Conservation (phyloP, 2,113 vertebrate species). For the Verasper variegatus region DNA sequence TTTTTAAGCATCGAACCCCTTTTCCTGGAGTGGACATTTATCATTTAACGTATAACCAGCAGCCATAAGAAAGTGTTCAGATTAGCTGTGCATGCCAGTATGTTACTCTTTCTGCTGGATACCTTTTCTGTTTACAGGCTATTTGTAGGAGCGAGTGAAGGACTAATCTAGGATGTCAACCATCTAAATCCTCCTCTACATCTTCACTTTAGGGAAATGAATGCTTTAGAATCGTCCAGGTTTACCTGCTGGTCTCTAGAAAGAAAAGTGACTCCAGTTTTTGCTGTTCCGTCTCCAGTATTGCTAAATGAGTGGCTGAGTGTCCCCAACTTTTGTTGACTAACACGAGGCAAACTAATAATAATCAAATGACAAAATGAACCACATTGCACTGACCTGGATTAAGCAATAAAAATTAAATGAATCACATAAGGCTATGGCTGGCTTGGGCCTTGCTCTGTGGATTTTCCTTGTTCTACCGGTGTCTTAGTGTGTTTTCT, state of each 20-base stretch:
- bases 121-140: background rate
- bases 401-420: too few relatives aligned
- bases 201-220: background rate
- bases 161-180: background rate
- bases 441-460: too few relatives aligned
- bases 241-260: background rate
- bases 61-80: background rate
- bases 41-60: slow-evolving; percentile 2
- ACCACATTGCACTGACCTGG: too few relatives aligned
- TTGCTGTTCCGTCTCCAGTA: background rate
- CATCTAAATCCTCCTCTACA: background rate
- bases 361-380: background rate
- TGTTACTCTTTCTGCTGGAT: background rate
- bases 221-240: background rate
- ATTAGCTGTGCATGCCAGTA: background rate
- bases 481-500: too few relatives aligned
- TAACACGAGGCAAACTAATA: background rate
- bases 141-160: background rate
- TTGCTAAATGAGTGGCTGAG: too few relatives aligned
- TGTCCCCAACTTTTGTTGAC: too few relatives aligned
- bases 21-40: slow-evolving; percentile 12
- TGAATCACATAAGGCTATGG: too few relatives aligned
- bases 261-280: background rate
- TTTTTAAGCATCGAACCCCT: slow-evolving; percentile 5
- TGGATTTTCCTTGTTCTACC: too few relatives aligned